Evolutionary conservation across 2,888 invertebrate genomes (phyloP).

Genomic region (Heliconius charithonia): DNA sequence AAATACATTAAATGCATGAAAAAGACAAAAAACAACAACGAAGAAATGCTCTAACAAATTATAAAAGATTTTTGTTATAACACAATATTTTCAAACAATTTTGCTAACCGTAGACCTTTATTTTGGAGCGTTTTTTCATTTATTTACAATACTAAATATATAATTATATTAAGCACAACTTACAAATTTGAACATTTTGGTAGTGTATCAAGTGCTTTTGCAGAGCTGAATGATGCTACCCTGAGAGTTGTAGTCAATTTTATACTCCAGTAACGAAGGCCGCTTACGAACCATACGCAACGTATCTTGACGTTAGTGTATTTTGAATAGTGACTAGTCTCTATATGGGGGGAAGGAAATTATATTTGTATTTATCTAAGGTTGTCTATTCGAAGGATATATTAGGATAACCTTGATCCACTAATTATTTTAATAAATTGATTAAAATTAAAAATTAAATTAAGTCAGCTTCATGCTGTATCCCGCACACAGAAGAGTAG

Average conservation of each 20-base stretch:
- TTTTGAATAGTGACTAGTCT: constrained; percentile 54
- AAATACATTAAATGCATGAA: background rate
- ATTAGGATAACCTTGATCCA: background rate
- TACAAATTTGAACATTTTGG: constrained; percentile 60
- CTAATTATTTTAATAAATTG: background rate
- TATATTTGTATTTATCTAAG: background rate
- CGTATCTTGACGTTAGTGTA: constrained; percentile 49
- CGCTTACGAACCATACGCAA: constrained; percentile 49
- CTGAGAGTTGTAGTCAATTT: constrained; percentile 48
- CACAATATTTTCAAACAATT: background rate
- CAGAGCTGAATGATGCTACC: constrained; percentile 59
- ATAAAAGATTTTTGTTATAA: background rate
- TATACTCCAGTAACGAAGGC: constrained; percentile 64
- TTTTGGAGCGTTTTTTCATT: background rate
- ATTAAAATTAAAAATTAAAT: too few relatives aligned
- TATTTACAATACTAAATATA: background rate
- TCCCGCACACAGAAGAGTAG: too few relatives aligned
- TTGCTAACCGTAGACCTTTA: background rate
- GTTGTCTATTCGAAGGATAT: background rate
- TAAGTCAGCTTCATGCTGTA: too few relatives aligned
- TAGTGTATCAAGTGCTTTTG: constrained; percentile 48
- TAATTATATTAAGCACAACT: constrained; percentile 40
- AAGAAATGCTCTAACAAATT: background rate
- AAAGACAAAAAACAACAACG: background rate
- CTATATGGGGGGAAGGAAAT: constrained; percentile 45